Base-by-base conservation (phyloP, 2,113 vertebrate genomes). In the Epinephelus moara region DNA sequence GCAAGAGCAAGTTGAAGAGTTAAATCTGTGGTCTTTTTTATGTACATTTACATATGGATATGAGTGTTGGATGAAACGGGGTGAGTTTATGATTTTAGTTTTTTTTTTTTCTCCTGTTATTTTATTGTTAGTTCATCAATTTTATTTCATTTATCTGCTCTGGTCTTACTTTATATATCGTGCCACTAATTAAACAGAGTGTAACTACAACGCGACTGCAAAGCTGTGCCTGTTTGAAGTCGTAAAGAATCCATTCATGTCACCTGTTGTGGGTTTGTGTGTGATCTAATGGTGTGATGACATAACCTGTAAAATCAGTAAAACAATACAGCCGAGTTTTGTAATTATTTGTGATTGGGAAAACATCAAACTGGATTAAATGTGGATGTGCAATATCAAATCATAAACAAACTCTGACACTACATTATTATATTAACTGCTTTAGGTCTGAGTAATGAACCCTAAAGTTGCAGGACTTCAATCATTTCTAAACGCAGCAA, bases 41-140 rank as follows among this genome's bases (percentile, higher is more conserved):
- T 85, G 83, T 88, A 90, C 61, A 79, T 91, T 87, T 78, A 84
- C 13, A 59, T 77, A n/a, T 64, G 59, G 66, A 86, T 78, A 40
- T 45, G 75, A 85, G 55, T 85, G 50, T 81, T 83, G 81, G 74
- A 81, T 81, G 42, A 77, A 87, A 87, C 68, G 76, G 91, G 86
- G 85, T 37, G 76, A 84, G 27, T 82, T 83, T 70, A 47, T 66
- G 7, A 63, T 80, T 84, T 86, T 61, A 75, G 3, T 79, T 81
- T 42, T 0, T 49, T 59, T 59, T 25, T 52, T 78, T 40, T 27
- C 47, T 47, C 15, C 15, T 33, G 8, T 71, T 45, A 64, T 88
- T 75, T 86, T 81, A 76, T 82, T 87, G 10, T 84, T 78, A 37
- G 66, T 86, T 84, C 23, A 85, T 67, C n/a, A 21, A 33, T 61